Conservation (phyloP, 2,113 vertebrate genomes). For the Sinocyclocheilus grahami region DNA sequence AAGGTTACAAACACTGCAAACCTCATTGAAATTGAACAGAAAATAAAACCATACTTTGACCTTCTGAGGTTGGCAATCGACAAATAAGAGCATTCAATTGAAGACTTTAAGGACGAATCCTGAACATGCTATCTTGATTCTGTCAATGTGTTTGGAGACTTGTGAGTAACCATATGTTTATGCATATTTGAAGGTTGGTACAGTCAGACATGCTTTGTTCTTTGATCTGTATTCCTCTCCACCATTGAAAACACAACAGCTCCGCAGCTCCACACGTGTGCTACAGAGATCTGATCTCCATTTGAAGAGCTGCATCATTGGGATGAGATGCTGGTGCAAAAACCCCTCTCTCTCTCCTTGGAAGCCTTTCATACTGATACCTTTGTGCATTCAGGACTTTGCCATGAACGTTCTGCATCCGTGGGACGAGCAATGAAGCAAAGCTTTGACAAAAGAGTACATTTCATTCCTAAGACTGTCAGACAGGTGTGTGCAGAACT, state of each 20-base stretch:
- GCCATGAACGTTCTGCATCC: not conserved
- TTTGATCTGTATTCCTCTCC: slow-evolving; percentile 36
- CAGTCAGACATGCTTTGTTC: slow-evolving; percentile 20
- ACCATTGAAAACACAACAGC: slow-evolving; percentile 6
- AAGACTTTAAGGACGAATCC: not conserved
- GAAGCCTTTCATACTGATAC: slow-evolving; percentile 15
- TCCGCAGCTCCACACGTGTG: not conserved
- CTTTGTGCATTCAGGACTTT: slow-evolving; percentile 28
- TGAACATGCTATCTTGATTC: slow-evolving; percentile 12
- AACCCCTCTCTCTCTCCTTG: not conserved
- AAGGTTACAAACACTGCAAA: not conserved
- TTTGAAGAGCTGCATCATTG: slow-evolving; percentile 16
- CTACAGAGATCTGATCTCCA: slow-evolving; percentile 20
- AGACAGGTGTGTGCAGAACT: slow-evolving; percentile 17
- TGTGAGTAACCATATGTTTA: not conserved
- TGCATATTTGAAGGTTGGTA: not conserved
- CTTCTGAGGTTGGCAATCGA: not conserved
- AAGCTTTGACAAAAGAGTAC: slow-evolving; percentile 29
- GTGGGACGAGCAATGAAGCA: not conserved
- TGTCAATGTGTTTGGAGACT: not conserved
- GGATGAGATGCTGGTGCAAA: not conserved
- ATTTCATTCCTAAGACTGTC: slow-evolving; percentile 17
- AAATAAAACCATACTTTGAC: not conserved
- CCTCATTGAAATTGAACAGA: not conserved
- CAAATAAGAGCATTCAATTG: not conserved